These are phyloP conservation scores for Lepisosteus osseus DNA, from an alignment of 2,113 vertebrate species.

Conservation along the genomic window DNA sequence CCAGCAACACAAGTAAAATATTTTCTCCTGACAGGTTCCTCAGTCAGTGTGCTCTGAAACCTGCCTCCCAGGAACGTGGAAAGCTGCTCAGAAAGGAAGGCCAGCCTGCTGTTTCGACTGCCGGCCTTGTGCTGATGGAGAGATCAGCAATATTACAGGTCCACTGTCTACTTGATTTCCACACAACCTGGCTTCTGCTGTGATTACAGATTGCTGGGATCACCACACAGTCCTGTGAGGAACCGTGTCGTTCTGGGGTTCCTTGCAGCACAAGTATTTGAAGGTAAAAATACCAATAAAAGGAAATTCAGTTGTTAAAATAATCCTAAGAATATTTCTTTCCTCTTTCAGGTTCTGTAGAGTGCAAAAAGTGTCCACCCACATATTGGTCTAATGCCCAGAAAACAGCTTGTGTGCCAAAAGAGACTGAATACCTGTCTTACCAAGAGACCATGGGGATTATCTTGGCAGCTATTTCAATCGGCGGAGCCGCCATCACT, in stretches of 20 bases:
- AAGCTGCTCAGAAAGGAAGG: conserved; percentile 44
- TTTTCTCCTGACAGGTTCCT: conserved; percentile 27
- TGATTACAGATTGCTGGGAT: too few species aligned
- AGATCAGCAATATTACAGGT: conserved; percentile 50
- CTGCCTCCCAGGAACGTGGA: conserved; percentile 42
- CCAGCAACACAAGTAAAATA: too few species aligned
- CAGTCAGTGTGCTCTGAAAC: conserved; percentile 42
- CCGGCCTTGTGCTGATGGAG: conserved; percentile 42
- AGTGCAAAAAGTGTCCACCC: conserved; percentile 44
- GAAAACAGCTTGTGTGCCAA: conserved; percentile 36
- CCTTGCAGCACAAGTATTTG: not conserved
- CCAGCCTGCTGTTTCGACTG: conserved; percentile 53
- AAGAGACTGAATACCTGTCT: conserved; percentile 48
- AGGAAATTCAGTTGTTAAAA: not conserved
- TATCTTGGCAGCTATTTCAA: conserved; percentile 35
- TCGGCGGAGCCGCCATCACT: conserved; percentile 38
- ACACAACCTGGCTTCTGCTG: not conserved
- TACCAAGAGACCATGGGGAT: conserved; percentile 41
- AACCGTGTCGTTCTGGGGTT: too few species aligned
- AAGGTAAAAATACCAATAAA: not conserved
- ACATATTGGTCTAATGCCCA: conserved; percentile 45
- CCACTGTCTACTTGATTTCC: not conserved
- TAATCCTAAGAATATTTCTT: not conserved
- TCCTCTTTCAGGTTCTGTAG: conserved; percentile 37
- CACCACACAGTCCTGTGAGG: too few species aligned